phyloP scores from a whole-genome alignment of 1,140 invertebrate species.

The Agrypnia vestita region DNA sequence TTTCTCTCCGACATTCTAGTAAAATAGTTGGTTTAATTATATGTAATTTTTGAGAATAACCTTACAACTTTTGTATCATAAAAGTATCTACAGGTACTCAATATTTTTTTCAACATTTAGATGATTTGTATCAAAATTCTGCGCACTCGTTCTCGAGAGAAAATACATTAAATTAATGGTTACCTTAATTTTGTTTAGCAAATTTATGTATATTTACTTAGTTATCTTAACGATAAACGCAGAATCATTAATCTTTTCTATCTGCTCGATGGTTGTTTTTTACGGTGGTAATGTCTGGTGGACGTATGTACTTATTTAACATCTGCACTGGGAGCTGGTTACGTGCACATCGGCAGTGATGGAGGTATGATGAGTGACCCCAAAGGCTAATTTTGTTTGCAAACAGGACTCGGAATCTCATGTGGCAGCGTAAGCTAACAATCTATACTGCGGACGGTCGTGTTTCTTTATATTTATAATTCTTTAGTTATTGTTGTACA shows the following conservation, averaged over 20 bases:
- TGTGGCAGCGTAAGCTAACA: background rate
- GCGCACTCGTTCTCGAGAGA: background rate
- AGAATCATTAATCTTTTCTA: conserved; percentile 17
- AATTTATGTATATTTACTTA: conserved; percentile 20
- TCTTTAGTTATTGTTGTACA: too few species aligned
- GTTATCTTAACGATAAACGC: conserved; percentile 1
- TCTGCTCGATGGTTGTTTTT: conserved; percentile 1
- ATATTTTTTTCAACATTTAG: too few species aligned
- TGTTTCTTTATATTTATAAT: too few species aligned
- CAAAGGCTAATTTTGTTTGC: conserved; percentile 58
- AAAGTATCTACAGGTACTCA: too few species aligned
- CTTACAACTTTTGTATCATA: too few species aligned
- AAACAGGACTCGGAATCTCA: conserved; percentile 14
- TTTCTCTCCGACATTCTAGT: too few species aligned
- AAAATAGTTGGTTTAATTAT: too few species aligned
- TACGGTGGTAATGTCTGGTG: background rate
- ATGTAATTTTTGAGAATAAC: too few species aligned
- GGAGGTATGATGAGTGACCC: conserved; percentile 53
- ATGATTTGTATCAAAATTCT: too few species aligned
- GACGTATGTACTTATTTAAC: conserved; percentile 29
- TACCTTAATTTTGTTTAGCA: background rate
- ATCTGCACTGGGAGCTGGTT: conserved; percentile 15
- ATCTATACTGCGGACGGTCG: conserved; percentile 11
- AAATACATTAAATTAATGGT: conserved; percentile 13
- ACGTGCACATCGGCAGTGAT: conserved; percentile 27